These are phyloP conservation scores for Ips typographus DNA, from an alignment of 1,140 invertebrate genomes.

Conservation along the genomic window DNA sequence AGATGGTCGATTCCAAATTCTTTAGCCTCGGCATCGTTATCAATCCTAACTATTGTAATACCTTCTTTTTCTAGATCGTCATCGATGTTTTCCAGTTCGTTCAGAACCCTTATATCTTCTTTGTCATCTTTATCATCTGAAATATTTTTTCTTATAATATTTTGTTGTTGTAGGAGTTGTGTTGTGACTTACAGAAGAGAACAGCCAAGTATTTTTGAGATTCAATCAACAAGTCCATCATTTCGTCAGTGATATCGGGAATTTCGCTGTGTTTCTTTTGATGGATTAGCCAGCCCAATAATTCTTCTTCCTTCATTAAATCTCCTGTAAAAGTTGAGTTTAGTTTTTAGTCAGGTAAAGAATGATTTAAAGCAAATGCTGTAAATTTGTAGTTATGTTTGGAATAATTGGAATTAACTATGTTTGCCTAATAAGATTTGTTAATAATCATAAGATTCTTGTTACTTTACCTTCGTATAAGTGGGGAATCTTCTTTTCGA, in stretches of 20 bases:
- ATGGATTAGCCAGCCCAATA: slow-evolving; percentile 85
- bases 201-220: slow-evolving; percentile 77
- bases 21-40: slow-evolving; percentile 84
- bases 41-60: slow-evolving; percentile 86
- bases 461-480: slow-evolving; percentile 74
- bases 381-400: no score
- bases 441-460: neutral
- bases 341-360: neutral
- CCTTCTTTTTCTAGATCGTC: slow-evolving; percentile 88
- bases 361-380: neutral
- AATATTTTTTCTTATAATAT: slow-evolving; percentile 24
- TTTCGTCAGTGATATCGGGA: slow-evolving; percentile 89
- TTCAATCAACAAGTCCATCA: slow-evolving; percentile 90
- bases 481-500: slow-evolving; percentile 84
- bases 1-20: slow-evolving; percentile 89
- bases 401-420: no score
- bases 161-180: neutral
- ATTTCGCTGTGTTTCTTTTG: slow-evolving; percentile 89
- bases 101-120: slow-evolving; percentile 82
- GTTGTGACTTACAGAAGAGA: slow-evolving; percentile 73
- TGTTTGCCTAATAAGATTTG: no score
- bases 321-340: slow-evolving; percentile 82
- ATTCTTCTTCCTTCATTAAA: slow-evolving; percentile 86
- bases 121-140: slow-evolving; percentile 88
- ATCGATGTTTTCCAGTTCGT: slow-evolving; percentile 90